Evolutionary conservation across 2,797 vertebrate genomes (phyloP), one percentile per base, ranked within the genome.

Genomic region (Poecilia velifera): DNA sequence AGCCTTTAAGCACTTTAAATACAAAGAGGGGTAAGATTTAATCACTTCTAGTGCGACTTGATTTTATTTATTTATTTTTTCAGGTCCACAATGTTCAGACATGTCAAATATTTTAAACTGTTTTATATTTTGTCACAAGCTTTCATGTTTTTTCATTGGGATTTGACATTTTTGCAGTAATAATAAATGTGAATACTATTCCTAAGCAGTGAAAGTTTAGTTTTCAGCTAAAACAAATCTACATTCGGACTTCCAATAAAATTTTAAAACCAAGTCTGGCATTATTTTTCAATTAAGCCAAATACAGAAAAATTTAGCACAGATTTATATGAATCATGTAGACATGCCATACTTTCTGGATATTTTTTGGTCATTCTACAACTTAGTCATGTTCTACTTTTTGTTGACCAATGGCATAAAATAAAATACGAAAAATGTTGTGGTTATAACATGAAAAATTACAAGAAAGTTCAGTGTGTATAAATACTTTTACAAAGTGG

Each of bases 1-100:
- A 95, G 97, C 98, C 87, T 99, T 99, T 94, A 99, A 97, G 96
- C 98, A 99, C 97, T 99, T 99, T 96, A 97, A 97, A 95, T 98
- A 99, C 94, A 99, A 98, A 96, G 98, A 99, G 95, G 98, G 98
- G 98, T 99, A 97, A 93, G 90, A 85, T 87, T 22, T 57, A 76
- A 16, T 82, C 83, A 89, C 73, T 68, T 68, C 2, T 20, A 57
- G 4, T 6, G 66, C 8, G 9, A 3, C 76, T 82, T 22, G 0
- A 2, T 73, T 68, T 43, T 73, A 49, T 34, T 31, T 76, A 49
- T 34, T 75, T 83, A 2, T 13, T 14, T 45, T 55, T 76, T 25
- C 3, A 31, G 9, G 6, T 45, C 22, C 7, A 14, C 22, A 71
- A 0, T 71, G 39, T n/a, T 20, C n/a, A 45, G 22, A 43, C 13